Percentiles rank a stretch among this genome's conserved stretches.
phyloP scores from a whole-genome alignment of 2,113 vertebrate species.

The Mastomys natalensis region DNA sequence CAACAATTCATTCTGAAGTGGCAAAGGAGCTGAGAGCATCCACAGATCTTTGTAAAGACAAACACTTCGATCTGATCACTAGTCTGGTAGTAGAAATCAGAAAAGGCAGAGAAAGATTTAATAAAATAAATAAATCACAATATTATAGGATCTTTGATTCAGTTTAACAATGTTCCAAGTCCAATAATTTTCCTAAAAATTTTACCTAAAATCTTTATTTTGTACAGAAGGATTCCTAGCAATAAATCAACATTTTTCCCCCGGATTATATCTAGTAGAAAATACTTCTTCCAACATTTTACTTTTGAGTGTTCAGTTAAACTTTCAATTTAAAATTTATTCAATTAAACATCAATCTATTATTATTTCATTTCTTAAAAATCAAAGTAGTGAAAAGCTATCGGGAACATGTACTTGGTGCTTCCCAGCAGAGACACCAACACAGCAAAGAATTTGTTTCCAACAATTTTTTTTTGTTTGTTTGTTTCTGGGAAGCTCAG shows the following conservation, averaged over 20 bases:
- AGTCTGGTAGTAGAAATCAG: neutral
- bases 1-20: neutral
- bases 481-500: constrained; percentile 58
- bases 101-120: constrained; percentile 6
- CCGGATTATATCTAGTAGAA: neutral
- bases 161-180: neutral
- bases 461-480: constrained; percentile 41
- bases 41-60: neutral
- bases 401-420: neutral
- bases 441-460: constrained; percentile 30
- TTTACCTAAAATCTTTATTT: constrained; percentile 16
- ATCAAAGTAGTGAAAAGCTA: neutral
- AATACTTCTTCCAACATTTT: neutral
- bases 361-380: neutral
- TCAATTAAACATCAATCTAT: neutral
- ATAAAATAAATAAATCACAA: constrained; percentile 23
- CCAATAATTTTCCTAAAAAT: neutral
- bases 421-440: neutral
- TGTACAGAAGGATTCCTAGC: neutral
- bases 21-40: neutral
- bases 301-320: neutral
- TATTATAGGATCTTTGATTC: constrained; percentile 19
- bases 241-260: neutral
- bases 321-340: constrained; percentile 3
- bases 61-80: neutral